A percentile compares a stretch with the other conserved stretches of the same genome.
Evolutionary conservation across 2,113 vertebrate species (phyloP).

Genomic region (Planiliza haematocheilus): DNA sequence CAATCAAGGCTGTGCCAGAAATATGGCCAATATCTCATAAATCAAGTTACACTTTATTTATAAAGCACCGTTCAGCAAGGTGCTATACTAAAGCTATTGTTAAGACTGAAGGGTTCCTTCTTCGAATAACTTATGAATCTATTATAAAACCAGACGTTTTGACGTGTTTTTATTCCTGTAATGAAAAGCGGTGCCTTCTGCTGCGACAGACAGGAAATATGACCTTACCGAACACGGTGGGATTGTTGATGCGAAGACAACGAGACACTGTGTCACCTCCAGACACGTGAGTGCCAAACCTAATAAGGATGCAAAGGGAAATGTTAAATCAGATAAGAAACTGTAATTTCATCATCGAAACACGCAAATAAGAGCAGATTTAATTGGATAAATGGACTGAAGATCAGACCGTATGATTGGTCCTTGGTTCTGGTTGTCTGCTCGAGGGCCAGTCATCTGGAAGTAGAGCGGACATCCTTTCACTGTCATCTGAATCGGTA

Average conservation of each 20-base stretch:
- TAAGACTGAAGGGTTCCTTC: too few relatives aligned
- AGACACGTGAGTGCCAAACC: slow-evolving; percentile 91
- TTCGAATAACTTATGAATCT: too few relatives aligned
- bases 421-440: slow-evolving; percentile 74
- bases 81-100: too few relatives aligned
- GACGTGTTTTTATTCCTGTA: not conserved
- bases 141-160: too few relatives aligned
- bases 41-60: too few relatives aligned
- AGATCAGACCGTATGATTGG: slow-evolving; percentile 85
- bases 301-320: slow-evolving; percentile 59
- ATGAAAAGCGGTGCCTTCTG: not conserved
- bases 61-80: too few relatives aligned
- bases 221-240: slow-evolving; percentile 87
- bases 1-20: too few relatives aligned
- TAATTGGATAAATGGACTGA: not conserved
- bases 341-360: not conserved
- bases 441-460: slow-evolving; percentile 84
- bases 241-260: slow-evolving; percentile 89
- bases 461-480: slow-evolving; percentile 93
- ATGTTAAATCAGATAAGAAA: not conserved
- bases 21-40: too few relatives aligned
- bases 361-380: not conserved
- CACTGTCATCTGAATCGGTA: slow-evolving; percentile 89
- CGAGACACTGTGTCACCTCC: slow-evolving; percentile 87
- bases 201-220: not conserved